These are phyloP conservation scores for Diacarnus erythraeanus DNA, from an alignment of 37 sponge, comb jelly and placozoan species.

Conservation along the genomic window DNA sequence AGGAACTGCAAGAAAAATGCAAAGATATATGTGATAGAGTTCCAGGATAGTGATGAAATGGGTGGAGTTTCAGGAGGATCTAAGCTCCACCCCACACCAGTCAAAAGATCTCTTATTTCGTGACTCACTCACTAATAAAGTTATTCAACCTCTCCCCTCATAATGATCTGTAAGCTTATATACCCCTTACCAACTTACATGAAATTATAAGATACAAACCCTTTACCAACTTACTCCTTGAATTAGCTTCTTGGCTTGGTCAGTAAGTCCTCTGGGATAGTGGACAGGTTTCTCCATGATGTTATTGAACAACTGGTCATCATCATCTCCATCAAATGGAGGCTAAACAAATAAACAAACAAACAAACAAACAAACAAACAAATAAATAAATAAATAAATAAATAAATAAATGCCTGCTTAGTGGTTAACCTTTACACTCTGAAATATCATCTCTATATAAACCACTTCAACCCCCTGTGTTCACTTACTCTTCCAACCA, in stretches of 20 bases:
- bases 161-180: not conserved
- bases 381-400: not conserved
- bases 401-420: not conserved
- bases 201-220: slow-evolving; percentile 57
- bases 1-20: slow-evolving; percentile 53
- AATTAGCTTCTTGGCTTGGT: slow-evolving; percentile 71
- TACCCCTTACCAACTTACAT: slow-evolving; percentile 8
- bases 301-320: slow-evolving; percentile 91
- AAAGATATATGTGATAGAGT: slow-evolving; percentile 85
- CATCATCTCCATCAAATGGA: slow-evolving; percentile 98
- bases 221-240: slow-evolving; percentile 75
- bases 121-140: not conserved
- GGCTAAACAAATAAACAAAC: slow-evolving; percentile 44
- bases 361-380: not conserved
- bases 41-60: no score
- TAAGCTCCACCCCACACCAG: no score
- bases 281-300: slow-evolving; percentile 82
- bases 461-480: not conserved
- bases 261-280: slow-evolving; percentile 80
- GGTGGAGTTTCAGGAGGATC: no score
- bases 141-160: not conserved
- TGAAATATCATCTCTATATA: no score
- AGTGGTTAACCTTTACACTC: no score
- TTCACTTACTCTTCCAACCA: slow-evolving; percentile 86
- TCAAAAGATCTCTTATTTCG: no score